phyloP scores from a whole-genome alignment of 2,888 invertebrate species.

The Criorhina ranunculi region DNA sequence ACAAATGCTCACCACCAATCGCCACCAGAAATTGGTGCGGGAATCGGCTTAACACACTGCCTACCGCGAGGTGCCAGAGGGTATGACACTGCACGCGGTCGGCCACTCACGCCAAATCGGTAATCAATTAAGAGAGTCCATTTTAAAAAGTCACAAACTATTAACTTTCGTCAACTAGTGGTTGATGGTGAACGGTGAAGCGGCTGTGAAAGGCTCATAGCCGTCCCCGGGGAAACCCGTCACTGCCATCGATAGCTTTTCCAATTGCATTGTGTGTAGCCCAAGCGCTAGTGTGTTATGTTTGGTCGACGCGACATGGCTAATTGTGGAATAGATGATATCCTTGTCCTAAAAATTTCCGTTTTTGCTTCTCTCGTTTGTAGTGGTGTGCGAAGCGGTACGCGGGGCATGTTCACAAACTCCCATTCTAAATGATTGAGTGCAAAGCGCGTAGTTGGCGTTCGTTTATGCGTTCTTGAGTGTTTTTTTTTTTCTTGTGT shows the following conservation, averaged over 20 bases:
- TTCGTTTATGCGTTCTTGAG: conserved; percentile 67
- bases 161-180: conserved; percentile 71
- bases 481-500: conserved; percentile 31
- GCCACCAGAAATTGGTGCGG: conserved; percentile 27
- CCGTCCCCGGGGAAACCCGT: conserved; percentile 30
- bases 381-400: conserved; percentile 2
- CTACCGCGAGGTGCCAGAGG: conserved; percentile 70
- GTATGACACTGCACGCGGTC: conserved; percentile 75
- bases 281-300: conserved; percentile 34
- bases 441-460: conserved; percentile 72
- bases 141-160: conserved; percentile 76
- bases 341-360: conserved; percentile 77
- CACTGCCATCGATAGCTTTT: conserved; percentile 15
- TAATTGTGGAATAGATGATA: conserved; percentile 77
- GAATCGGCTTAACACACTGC: neutral
- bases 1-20: conserved; percentile 59
- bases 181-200: conserved; percentile 21
- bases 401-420: conserved; percentile 32
- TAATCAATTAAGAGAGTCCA: conserved; percentile 76
- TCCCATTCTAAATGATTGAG: conserved; percentile 74
- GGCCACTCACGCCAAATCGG: conserved; percentile 73
- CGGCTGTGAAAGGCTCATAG: conserved; percentile 30
- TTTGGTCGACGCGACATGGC: conserved; percentile 59
- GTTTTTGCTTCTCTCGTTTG: conserved; percentile 65
- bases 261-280: conserved; percentile 50